Conservation (phyloP, 2,888 invertebrate genomes). For the Empis livida region DNA sequence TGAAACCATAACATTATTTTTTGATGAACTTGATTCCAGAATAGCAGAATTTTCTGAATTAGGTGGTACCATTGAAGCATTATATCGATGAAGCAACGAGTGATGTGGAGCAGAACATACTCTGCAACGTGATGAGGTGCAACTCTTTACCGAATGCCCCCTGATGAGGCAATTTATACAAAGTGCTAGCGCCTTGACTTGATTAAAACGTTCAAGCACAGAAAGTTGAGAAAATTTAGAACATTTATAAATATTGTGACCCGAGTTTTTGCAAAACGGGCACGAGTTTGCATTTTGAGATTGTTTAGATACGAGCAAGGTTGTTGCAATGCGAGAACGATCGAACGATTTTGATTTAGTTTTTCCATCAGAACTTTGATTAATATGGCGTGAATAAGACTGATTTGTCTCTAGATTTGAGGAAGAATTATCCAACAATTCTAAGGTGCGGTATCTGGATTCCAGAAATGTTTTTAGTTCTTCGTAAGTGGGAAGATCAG, state of each 20-base stretch:
- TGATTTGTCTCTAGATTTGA: no score
- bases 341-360: no score
- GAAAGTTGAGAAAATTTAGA: background rate
- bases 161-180: conserved; percentile 5
- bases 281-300: background rate
- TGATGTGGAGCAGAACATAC: conserved; percentile 4
- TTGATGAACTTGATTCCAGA: background rate
- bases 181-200: background rate
- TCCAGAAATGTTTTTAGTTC: no score
- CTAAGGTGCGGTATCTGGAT: no score
- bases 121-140: conserved; percentile 3
- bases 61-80: background rate
- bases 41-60: background rate
- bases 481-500: no score
- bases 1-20: background rate
- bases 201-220: background rate
- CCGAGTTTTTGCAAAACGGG: background rate
- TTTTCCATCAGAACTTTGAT: no score
- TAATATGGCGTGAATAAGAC: no score
- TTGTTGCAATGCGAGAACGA: no score
- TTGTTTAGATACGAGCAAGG: no score
- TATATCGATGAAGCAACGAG: conserved; percentile 3
- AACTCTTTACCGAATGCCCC: conserved; percentile 3
- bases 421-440: no score
- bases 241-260: background rate